Conservation (phyloP, 2,113 vertebrate species). For the Aphyosemion australe region DNA sequence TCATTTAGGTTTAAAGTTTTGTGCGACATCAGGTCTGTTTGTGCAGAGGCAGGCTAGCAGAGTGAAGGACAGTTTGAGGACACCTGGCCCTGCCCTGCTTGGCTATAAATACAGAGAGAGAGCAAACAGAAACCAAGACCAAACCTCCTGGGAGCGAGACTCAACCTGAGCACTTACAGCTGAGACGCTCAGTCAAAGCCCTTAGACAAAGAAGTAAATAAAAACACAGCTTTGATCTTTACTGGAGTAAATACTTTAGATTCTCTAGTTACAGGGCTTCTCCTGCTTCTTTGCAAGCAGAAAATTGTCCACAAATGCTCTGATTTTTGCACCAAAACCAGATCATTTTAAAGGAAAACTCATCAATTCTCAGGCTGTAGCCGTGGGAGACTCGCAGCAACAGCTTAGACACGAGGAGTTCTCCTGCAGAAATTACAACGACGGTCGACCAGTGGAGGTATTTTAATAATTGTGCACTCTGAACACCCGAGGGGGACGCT, state of each 20-base stretch:
- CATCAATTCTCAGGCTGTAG: slow-evolving; percentile 25
- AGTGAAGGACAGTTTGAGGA: slow-evolving; percentile 74
- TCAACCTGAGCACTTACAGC: slow-evolving; percentile 57
- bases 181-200: slow-evolving; percentile 29
- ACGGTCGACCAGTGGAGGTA: slow-evolving; percentile 49
- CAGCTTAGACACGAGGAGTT: slow-evolving; percentile 41
- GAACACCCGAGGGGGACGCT: slow-evolving; percentile 63
- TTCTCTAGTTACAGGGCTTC: not conserved
- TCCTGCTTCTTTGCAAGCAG: not conserved
- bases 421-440: slow-evolving; percentile 56
- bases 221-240: slow-evolving; percentile 31
- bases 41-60: slow-evolving; percentile 45
- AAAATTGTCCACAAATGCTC: slow-evolving; percentile 15
- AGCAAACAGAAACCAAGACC: slow-evolving; percentile 51
- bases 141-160: slow-evolving; percentile 56
- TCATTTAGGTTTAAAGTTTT: not conserved
- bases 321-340: slow-evolving; percentile 27
- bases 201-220: slow-evolving; percentile 18
- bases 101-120: slow-evolving; percentile 71
- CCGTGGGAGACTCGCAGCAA: slow-evolving; percentile 46
- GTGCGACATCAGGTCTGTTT: slow-evolving; percentile 20
- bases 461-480: slow-evolving; percentile 76
- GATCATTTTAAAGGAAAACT: slow-evolving; percentile 28
- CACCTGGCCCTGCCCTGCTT: slow-evolving; percentile 34
- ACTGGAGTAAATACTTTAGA: no score